phyloP scores from a whole-genome alignment of 2,113 vertebrate genomes.

The Leptosomus discolor region DNA sequence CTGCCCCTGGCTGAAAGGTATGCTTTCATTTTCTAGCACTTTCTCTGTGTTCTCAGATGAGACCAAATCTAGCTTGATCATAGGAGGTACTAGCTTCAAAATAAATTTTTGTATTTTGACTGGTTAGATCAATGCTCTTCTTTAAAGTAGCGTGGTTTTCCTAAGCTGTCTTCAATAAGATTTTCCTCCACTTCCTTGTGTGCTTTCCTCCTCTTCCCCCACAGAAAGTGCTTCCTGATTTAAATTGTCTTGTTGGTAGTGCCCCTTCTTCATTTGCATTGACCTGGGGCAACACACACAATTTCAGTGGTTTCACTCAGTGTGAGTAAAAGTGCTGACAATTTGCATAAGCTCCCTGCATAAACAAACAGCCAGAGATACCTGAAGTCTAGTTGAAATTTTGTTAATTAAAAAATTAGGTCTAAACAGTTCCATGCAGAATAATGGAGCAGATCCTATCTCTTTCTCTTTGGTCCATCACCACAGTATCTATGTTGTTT shows the following conservation, averaged over 20 bases:
- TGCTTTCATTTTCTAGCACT: neutral
- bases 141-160: neutral
- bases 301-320: neutral
- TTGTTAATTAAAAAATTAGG: conserved; percentile 43
- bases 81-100: neutral
- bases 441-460: conserved; percentile 24
- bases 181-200: neutral
- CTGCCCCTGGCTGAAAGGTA: neutral
- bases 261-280: neutral
- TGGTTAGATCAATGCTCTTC: neutral
- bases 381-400: neutral
- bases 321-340: neutral
- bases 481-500: neutral
- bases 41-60: neutral
- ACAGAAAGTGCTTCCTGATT: neutral
- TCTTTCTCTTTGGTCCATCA: neutral
- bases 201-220: neutral
- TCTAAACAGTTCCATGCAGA: conserved; percentile 19
- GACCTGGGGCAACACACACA: neutral
- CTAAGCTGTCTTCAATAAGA: neutral
- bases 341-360: neutral
- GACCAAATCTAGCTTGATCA: neutral
- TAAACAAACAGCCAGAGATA: neutral
- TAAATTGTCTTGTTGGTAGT: neutral
- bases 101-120: neutral